Conservation (phyloP, 2,113 vertebrate genomes). For the Lophotis ruficrista region DNA sequence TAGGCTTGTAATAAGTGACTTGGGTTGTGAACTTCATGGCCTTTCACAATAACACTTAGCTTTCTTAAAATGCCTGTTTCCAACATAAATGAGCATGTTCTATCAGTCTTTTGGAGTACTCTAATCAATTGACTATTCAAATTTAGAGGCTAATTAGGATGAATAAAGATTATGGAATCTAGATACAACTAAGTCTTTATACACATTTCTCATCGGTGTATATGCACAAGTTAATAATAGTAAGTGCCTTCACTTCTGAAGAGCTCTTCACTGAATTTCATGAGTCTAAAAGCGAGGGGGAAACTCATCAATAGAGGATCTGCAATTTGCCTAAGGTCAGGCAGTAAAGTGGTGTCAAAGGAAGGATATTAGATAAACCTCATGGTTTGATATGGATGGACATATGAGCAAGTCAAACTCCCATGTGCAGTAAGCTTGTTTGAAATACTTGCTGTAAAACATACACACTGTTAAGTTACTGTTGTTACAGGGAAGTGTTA, state of each 20-base stretch:
- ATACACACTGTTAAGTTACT: not conserved
- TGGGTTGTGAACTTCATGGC: not conserved
- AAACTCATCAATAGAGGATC: not conserved
- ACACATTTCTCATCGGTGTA: not conserved
- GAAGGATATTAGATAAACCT: not conserved
- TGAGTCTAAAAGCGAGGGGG: not conserved
- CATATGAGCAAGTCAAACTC: not conserved
- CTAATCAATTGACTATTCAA: not conserved
- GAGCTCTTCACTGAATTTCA: not conserved
- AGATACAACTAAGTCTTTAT: not conserved
- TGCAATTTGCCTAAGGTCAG: not conserved
- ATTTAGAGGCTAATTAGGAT: not conserved
- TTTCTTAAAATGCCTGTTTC: constrained; percentile 6
- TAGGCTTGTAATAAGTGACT: not conserved
- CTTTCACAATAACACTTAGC: not conserved
- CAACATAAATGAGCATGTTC: not conserved
- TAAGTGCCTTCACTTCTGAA: not conserved
- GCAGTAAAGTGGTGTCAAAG: not conserved
- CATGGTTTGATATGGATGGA: not conserved
- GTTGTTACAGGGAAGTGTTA: not conserved
- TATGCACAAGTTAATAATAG: not conserved
- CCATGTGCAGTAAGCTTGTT: not conserved
- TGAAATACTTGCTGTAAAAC: not conserved
- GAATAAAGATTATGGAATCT: not conserved
- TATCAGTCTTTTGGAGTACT: not conserved